These are phyloP conservation scores for Mormyrus lacerda DNA, from an alignment of 2,113 vertebrate species.

Conservation along the genomic window DNA sequence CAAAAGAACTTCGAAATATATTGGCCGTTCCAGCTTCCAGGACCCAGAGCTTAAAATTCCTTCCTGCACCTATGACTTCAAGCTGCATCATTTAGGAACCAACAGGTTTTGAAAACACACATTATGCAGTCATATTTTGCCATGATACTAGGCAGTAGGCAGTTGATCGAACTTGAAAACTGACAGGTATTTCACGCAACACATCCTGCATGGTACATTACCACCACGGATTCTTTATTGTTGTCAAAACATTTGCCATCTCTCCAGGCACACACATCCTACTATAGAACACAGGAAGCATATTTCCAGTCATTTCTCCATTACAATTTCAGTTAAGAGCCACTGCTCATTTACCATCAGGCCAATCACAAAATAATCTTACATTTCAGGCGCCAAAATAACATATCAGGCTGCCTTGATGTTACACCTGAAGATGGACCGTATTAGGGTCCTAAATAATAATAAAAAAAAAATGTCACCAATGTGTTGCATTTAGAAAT, in stretches of 20 bases:
- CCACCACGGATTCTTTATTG: not conserved
- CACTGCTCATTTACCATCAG: not conserved
- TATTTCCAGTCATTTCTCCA: not conserved
- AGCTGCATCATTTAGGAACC: not conserved
- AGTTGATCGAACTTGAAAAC: not conserved
- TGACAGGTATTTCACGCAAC: not conserved
- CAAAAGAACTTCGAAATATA: not conserved
- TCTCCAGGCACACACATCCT: not conserved
- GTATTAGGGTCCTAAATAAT: not conserved
- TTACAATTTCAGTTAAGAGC: not conserved
- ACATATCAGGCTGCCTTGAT: not conserved
- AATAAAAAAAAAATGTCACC: not conserved
- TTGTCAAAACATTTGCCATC: not conserved
- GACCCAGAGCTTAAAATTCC: not conserved
- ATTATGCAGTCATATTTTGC: not conserved
- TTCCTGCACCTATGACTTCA: not conserved
- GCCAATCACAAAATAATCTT: not conserved
- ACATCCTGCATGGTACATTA: not conserved
- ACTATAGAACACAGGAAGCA: not conserved
- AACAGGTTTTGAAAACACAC: not conserved
- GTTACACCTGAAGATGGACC: not conserved
- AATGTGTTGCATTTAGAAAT: not conserved
- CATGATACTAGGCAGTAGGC: not conserved
- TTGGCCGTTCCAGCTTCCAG: not conserved
- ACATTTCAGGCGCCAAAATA: not conserved